Percentiles rank a stretch among this genome's conserved stretches.
These are phyloP conservation scores for Myotis planiceps DNA, from an alignment of 2,797 vertebrate species.

Conservation along the genomic window DNA sequence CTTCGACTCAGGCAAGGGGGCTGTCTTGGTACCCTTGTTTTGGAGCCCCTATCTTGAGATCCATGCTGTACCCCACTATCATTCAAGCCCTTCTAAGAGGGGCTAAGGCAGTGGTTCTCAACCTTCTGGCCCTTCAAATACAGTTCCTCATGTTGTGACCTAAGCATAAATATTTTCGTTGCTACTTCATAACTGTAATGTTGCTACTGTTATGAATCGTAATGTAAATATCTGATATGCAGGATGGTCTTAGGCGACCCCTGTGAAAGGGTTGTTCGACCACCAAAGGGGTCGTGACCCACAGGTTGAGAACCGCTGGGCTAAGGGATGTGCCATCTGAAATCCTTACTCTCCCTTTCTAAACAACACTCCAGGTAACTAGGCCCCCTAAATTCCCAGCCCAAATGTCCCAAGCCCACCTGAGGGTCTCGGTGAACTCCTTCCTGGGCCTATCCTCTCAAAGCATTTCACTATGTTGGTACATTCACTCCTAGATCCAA, in stretches of 20 bases:
- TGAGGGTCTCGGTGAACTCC: neutral
- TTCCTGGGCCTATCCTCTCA: neutral
- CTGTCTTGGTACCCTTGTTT: neutral
- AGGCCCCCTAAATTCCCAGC: neutral
- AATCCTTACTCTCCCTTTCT: neutral
- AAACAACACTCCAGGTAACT: neutral
- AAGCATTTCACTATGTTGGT: neutral
- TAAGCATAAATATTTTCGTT: too few relatives aligned
- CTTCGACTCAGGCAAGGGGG: neutral
- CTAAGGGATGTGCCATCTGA: neutral
- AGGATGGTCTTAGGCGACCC: too few relatives aligned
- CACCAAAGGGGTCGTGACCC: too few relatives aligned
- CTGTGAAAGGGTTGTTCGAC: too few relatives aligned
- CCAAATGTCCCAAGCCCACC: neutral
- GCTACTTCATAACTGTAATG: too few relatives aligned
- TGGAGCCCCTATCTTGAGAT: neutral
- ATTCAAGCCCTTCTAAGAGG: neutral
- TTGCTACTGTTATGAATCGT: too few relatives aligned
- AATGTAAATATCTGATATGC: too few relatives aligned
- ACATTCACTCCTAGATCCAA: neutral
- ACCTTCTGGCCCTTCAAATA: too few relatives aligned
- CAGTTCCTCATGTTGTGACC: too few relatives aligned
- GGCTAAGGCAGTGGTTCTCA: too few relatives aligned
- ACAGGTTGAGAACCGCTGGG: too few relatives aligned
- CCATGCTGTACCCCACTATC: neutral